These are phyloP conservation scores for Zaprionus gabonicus DNA, from an alignment of 1,140 invertebrate species.

Conservation along the genomic window DNA sequence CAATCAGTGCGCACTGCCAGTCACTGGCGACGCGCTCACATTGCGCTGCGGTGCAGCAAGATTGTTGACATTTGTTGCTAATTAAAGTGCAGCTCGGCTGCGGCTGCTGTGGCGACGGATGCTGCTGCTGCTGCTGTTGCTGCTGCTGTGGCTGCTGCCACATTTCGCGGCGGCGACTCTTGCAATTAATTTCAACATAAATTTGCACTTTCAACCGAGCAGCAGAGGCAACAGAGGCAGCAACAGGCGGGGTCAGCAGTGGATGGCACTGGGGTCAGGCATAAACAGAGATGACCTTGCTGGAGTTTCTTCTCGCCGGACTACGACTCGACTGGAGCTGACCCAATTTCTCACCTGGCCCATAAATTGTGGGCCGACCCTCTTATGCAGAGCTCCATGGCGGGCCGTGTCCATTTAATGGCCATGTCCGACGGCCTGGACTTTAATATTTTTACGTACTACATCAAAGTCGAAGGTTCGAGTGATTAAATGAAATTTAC, in stretches of 20 bases:
- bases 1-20: not conserved
- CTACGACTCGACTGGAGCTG: slow-evolving; percentile 24
- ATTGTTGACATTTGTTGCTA: slow-evolving; percentile 46
- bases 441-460: slow-evolving; percentile 67
- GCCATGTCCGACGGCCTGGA: slow-evolving; percentile 62
- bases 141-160: slow-evolving; percentile 6
- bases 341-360: slow-evolving; percentile 58
- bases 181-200: slow-evolving; percentile 75
- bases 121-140: not conserved
- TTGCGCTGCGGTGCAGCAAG: not conserved
- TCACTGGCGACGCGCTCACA: not conserved
- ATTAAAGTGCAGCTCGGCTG: slow-evolving; percentile 34
- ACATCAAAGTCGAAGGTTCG: slow-evolving; percentile 70
- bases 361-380: slow-evolving; percentile 54
- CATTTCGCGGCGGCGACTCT: slow-evolving; percentile 21
- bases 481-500: slow-evolving; percentile 81
- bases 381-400: slow-evolving; percentile 11
- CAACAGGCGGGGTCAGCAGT: slow-evolving; percentile 24
- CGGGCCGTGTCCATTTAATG: slow-evolving; percentile 53
- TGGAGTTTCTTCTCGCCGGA: not conserved
- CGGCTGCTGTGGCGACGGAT: not conserved
- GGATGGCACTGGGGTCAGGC: not conserved
- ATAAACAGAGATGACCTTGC: slow-evolving; percentile 24
- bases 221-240: not conserved
- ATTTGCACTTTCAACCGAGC: slow-evolving; percentile 56